Percentiles rank a stretch among this genome's conserved stretches.
Evolutionary conservation across 2,113 vertebrate species (phyloP).

Genomic region (Micromys minutus): DNA sequence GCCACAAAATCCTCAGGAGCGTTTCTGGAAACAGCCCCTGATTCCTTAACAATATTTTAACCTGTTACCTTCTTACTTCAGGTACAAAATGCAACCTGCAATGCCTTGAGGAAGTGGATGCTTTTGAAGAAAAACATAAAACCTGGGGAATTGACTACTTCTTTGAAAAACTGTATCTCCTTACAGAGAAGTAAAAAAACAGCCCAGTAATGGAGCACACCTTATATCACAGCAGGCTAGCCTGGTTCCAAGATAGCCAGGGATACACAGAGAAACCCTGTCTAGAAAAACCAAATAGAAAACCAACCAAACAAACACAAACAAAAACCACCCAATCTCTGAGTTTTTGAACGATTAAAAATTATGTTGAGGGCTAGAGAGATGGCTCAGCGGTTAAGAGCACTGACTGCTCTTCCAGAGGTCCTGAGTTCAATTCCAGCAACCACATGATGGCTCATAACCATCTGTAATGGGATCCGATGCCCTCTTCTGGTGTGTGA

Average conservation of each 20-base stretch:
- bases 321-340: background rate
- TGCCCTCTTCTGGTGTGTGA: too few relatives aligned
- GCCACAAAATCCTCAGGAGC: background rate
- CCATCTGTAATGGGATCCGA: too few relatives aligned
- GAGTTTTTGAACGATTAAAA: slow-evolving; percentile 13
- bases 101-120: slow-evolving; percentile 77
- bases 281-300: background rate
- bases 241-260: background rate
- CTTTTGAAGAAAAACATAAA: slow-evolving; percentile 76
- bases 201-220: background rate
- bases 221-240: background rate
- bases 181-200: slow-evolving; percentile 78
- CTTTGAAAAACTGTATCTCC: slow-evolving; percentile 81
- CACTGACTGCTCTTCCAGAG: too few relatives aligned
- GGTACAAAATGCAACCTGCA: slow-evolving; percentile 81
- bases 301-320: background rate
- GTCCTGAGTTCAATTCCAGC: too few relatives aligned
- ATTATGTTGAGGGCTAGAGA: background rate
- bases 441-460: too few relatives aligned
- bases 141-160: slow-evolving; percentile 84
- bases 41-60: background rate
- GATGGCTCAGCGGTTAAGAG: too few relatives aligned
- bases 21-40: background rate
- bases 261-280: background rate
- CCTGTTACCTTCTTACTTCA: slow-evolving; percentile 74